Base-by-base conservation (phyloP, 2,888 invertebrate species). In the Rosalia funebris region DNA sequence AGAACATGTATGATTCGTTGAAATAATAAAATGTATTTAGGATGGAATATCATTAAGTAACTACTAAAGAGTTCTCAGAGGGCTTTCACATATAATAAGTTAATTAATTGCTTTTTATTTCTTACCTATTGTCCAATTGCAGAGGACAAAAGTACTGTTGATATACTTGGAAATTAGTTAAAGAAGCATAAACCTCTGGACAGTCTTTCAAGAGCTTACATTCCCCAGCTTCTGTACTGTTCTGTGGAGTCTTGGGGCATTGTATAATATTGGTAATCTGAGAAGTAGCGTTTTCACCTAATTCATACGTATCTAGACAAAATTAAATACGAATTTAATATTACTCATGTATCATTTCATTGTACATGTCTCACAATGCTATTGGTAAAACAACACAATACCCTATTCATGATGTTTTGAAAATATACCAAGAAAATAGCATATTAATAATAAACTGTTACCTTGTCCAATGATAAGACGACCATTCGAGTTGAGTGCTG, bases 131-230 rank as follows among this genome's bases (percentile, higher is more conserved):
- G 14, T 56, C 11, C 11, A 63, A 14, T n/a, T n/a, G n/a, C n/a
- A n/a, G n/a, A 2, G 63, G 17, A 37, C 63, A 63, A 14, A 57
- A 63, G 36, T 47, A 63, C 20, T 57, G 44, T n/a, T 52, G 52
- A 42, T 63, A 63, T n/a, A 42, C 37, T 25, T 52, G 45, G 31
- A 63, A 57, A 47, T 54, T 48, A 15, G 63, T 63, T 46, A 63
- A 53, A 39, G n/a, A 31, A 9, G 42, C 3, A 17, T 59, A 50
- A 14, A 57, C 57, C 19, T 44, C 31, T 11, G 53, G 50, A 16
- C 62, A 62, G 17, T 57, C 48, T 12, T 48, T 45, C 9, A 62
- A 32, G 16, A 50, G 39, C 1, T 37, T 25, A 48, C 63, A 63
- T 3, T 19, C 36, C 15, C 58, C 62, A 17, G 44, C 15, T 19